Evolutionary conservation across 2,888 invertebrate species (phyloP), one percentile per base, ranked within the genome.

Genomic region (Podotricha telesiphe): DNA sequence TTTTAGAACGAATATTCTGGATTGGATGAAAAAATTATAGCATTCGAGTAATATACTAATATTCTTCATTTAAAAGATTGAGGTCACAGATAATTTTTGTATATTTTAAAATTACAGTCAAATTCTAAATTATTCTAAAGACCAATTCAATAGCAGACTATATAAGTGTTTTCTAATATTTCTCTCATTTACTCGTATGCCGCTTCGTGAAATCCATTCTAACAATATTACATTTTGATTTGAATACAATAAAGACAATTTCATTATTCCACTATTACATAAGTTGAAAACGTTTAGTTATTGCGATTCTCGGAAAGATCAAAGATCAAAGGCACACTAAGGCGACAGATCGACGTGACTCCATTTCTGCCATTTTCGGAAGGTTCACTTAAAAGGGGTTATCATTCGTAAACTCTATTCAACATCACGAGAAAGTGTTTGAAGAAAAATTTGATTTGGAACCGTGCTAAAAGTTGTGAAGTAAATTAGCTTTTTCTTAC

Each of bases 381-480:
- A 42, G 17, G 40, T 59, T 50, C 22, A 56, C 55, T 55, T 55
- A 47, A 67, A 53, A 34, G 51, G 50, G 22, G n/a, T n/a, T 68
- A 65, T 68, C 51, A 67, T 45, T 69, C 62, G 47, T 58, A 61
- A 63, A 58, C 34, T 50, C 42, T 73, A 73, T 73, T 71, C 72
- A 68, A 67, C 51, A 63, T 65, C 69, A 72, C 72, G 75, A 66
- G 65, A 70, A 75, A 72, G 59, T 72, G 72, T 76, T 75, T 73
- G 72, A 66, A 22, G 62, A 73, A 69, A 78, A 79, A 79, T 79
- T 79, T 76, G 70, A 75, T 77, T 77, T 77, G 65, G 67, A 45
- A 51, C 63, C 70, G 69, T 67, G 66, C 62, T 37, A 69, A 71
- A 72, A 74, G 73, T 74, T 72, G 53, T 53, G 59, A 65, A 70